A percentile compares a stretch with the other conserved stretches of the same genome.
Evolutionary conservation across 2,797 vertebrate species (phyloP).

Genomic region (Hafferia zeledoni): DNA sequence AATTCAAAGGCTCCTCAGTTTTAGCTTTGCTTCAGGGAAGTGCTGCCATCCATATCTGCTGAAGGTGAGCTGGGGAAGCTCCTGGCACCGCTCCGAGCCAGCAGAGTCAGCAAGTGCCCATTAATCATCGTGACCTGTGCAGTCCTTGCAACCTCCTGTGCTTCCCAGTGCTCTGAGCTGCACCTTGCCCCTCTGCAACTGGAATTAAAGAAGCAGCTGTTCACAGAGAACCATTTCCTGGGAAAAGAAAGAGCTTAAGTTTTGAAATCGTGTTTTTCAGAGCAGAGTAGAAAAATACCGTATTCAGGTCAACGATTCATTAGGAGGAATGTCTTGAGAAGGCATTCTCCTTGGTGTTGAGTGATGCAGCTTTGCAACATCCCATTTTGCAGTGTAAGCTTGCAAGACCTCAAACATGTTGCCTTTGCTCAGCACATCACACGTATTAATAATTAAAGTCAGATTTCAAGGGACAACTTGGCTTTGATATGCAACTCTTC

Average conservation of each 20-base stretch:
- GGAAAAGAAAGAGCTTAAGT: not conserved
- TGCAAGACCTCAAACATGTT: not conserved
- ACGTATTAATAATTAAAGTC: constrained; percentile 24
- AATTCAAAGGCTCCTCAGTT: not conserved
- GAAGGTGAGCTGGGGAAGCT: constrained; percentile 14
- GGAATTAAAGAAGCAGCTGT: not conserved
- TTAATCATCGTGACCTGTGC: not conserved
- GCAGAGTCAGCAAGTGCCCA: not conserved
- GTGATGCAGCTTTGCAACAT: not conserved
- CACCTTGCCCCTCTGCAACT: not conserved
- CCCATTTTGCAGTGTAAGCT: not conserved
- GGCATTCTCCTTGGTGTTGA: not conserved
- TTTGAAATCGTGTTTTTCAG: not conserved
- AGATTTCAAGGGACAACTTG: constrained; percentile 39
- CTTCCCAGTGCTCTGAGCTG: not conserved
- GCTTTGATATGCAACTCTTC: constrained; percentile 60
- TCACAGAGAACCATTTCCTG: not conserved
- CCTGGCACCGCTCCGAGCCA: not conserved
- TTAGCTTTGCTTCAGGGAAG: not conserved
- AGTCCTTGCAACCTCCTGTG: not conserved
- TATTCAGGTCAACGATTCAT: not conserved
- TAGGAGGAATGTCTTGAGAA: not conserved
- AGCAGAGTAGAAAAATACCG: not conserved
- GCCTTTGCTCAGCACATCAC: constrained; percentile 17
- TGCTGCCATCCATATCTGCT: not conserved